Base-by-base conservation (phyloP, 2,888 invertebrate genomes). In the Pinctada fucata region DNA sequence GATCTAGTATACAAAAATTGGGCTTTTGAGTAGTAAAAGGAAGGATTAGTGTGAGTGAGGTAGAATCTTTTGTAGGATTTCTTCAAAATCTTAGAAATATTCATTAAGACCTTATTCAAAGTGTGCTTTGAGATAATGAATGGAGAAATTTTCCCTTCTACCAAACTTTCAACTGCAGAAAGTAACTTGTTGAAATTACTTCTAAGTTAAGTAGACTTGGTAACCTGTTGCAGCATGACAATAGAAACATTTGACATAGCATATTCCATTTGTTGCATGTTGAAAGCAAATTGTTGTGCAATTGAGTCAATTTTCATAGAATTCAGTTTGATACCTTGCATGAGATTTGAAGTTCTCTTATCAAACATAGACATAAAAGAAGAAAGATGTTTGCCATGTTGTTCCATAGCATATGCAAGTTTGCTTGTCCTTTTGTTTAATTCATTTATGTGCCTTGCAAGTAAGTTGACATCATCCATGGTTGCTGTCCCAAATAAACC, bases 371-470 rank as follows among this genome's bases (percentile, higher is more conserved):
- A 51, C 50, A 79, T 76, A 65, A 67, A 79, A 2, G 76, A 79
- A 16, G 79, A 79, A 4, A 76, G 31, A 66, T 79, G 64, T 3
- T 67, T 49, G 13, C 63, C 72, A 70, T 79, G 72, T 64, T 79
- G 69, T 45, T 75, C 49, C 10, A 76, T 51, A 3, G 72, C 69
- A 45, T 67, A 16, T 10, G 68, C 64, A 3, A 72, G 13, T 5
- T 75, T 65, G 5, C 3, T n/a, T 58, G 71, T 72, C 50, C 67
- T 13, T 71, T 50, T 67, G 16, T 66, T 76, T 5, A 79, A 69
- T n/a, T 67, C 72, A 72, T 79, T 79, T 3, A 79, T 76, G 50
- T 76, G 79, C 10, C 69, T 67, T 3, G 76, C 79, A 51, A 73
- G 51, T 51, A 72, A n/a, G 45, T 72, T 58, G n/a, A 77, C 72